These are phyloP conservation scores for Syngnathus typhle DNA, from an alignment of 2,113 vertebrate genomes.

Conservation along the genomic window DNA sequence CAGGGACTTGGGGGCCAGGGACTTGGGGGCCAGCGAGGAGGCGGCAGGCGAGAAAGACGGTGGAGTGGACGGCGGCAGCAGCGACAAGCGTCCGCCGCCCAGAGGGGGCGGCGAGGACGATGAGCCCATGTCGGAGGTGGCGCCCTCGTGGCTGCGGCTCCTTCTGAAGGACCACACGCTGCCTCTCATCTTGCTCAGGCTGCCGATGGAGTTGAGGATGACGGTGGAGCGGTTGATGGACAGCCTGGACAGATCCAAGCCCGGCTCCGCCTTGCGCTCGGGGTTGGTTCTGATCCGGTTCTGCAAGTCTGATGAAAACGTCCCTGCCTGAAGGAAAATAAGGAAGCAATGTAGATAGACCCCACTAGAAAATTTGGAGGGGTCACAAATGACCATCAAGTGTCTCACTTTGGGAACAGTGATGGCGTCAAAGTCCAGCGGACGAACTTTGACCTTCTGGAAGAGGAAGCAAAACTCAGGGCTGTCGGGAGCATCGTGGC, in stretches of 20 bases:
- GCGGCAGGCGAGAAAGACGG: slow-evolving; percentile 19
- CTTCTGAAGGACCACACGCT: slow-evolving; percentile 76
- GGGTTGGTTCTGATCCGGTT: slow-evolving; percentile 65
- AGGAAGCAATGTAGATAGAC: not conserved
- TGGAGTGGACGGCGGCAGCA: slow-evolving; percentile 57
- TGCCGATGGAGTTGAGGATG: slow-evolving; percentile 88
- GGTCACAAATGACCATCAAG: not conserved
- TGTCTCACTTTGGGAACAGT: slow-evolving; percentile 72
- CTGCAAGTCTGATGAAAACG: slow-evolving; percentile 68
- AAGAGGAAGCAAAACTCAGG: slow-evolving; percentile 88
- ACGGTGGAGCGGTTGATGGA: slow-evolving; percentile 77
- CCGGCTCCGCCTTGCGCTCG: slow-evolving; percentile 57
- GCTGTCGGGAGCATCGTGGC: slow-evolving; percentile 58
- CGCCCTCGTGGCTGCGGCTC: slow-evolving; percentile 51
- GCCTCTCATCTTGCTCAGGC: slow-evolving; percentile 82
- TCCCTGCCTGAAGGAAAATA: slow-evolving; percentile 53
- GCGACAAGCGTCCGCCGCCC: slow-evolving; percentile 18
- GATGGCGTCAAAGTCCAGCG: slow-evolving; percentile 85
- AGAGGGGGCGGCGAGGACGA: slow-evolving; percentile 35
- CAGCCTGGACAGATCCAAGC: slow-evolving; percentile 64
- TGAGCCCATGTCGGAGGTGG: slow-evolving; percentile 40
- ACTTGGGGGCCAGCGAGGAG: slow-evolving; percentile 11
- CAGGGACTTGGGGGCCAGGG: slow-evolving; percentile 31
- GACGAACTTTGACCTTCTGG: slow-evolving; percentile 83
- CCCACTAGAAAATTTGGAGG: too few relatives aligned